Percentiles rank a stretch among this genome's conserved stretches.
Conservation (phyloP, 92 coral and sea anemone genomes). For the Palythoa grandiflora region DNA sequence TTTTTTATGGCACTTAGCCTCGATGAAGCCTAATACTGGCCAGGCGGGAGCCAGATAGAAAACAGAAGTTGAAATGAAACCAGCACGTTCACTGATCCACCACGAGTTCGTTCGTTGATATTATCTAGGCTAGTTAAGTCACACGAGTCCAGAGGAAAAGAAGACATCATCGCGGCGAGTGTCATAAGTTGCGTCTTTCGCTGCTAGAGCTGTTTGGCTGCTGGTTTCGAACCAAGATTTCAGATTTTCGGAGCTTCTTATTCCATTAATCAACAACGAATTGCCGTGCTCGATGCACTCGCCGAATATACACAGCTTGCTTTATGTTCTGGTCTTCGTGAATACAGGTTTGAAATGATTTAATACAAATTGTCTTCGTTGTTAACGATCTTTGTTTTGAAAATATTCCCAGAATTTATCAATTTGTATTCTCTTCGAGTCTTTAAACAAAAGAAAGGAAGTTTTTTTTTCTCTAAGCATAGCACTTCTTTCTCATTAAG, state of each 20-base stretch:
- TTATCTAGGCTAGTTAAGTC: neutral
- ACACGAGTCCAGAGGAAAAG: neutral
- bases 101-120: neutral
- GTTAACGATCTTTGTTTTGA: neutral
- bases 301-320: neutral
- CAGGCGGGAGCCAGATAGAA: conserved; percentile 11
- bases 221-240: conserved; percentile 1
- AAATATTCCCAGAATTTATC: neutral
- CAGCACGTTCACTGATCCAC: neutral
- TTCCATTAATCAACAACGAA: conserved; percentile 21
- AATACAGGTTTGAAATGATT: conserved; percentile 64
- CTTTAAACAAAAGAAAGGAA: neutral
- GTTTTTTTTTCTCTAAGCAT: neutral
- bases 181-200: neutral
- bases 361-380: neutral
- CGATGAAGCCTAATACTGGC: conserved; percentile 24
- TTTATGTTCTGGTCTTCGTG: conserved; percentile 48
- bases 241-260: neutral
- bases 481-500: neutral
- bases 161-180: neutral
- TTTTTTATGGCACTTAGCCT: conserved; percentile 36
- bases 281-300: conserved; percentile 23
- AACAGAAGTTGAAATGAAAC: conserved; percentile 15
- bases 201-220: neutral
- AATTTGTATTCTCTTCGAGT: neutral